Conservation (phyloP, 1,140 invertebrate species). For the Apis cerana region DNA sequence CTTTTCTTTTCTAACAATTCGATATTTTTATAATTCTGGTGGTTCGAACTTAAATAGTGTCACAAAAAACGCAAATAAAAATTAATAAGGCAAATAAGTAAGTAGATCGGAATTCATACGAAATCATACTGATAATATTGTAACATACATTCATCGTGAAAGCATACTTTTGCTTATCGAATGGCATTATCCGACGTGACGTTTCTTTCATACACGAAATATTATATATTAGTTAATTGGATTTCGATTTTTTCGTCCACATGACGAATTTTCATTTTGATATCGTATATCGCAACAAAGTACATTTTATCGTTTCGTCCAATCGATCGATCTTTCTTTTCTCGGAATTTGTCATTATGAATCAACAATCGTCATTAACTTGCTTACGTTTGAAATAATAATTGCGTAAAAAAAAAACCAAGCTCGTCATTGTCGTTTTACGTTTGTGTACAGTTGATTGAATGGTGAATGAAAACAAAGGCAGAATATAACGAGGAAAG, state of each 20-base stretch:
- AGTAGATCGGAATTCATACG: not conserved
- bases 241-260: not conserved
- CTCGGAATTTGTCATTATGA: not conserved
- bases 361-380: not conserved
- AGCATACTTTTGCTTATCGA: slow-evolving; percentile 34
- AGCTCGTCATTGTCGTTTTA: not conserved
- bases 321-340: no score
- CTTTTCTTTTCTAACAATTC: no score
- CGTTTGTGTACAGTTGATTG: not conserved
- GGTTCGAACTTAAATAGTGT: not conserved
- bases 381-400: not conserved
- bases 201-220: slow-evolving; percentile 3
- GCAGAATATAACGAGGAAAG: not conserved
- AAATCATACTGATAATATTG: slow-evolving; percentile 23
- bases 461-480: not conserved
- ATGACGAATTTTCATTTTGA: not conserved
- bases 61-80: not conserved
- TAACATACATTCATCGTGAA: not conserved
- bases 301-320: no score
- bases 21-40: accelerated
- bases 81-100: not conserved
- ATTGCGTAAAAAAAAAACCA: not conserved
- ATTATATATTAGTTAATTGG: not conserved
- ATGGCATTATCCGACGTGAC: slow-evolving; percentile 17
- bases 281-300: no score